These are phyloP conservation scores for Harpalus rubripes DNA, from an alignment of 2,888 invertebrate genomes.

Conservation along the genomic window DNA sequence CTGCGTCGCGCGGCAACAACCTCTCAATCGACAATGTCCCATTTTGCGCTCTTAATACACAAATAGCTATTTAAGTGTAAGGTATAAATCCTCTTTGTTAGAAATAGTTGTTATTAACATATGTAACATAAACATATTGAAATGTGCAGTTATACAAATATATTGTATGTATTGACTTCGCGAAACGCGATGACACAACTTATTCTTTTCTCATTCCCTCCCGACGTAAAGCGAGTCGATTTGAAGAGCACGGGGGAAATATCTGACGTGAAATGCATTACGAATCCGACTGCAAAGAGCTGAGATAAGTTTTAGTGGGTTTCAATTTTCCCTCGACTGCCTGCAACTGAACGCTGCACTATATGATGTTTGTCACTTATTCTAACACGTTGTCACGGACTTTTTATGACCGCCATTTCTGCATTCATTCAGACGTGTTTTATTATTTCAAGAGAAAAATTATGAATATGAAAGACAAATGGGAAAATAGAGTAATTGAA, in stretches of 20 bases:
- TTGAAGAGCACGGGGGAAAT: slow-evolving; percentile 45
- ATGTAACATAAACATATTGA: neutral
- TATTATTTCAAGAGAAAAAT: neutral
- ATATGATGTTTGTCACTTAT: slow-evolving; percentile 49
- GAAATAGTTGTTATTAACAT: no score
- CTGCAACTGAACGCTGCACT: slow-evolving; percentile 6
- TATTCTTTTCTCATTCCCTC: neutral
- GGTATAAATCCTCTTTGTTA: no score
- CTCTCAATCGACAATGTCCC: no score
- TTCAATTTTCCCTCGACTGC: slow-evolving; percentile 42
- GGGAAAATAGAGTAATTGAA: neutral
- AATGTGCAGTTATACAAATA: neutral
- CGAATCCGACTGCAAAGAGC: slow-evolving; percentile 38
- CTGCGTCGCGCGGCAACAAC: no score
- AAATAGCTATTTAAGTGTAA: no score
- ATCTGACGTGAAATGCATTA: slow-evolving; percentile 50
- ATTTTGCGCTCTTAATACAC: no score
- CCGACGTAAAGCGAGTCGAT: slow-evolving; percentile 23
- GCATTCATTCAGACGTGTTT: neutral
- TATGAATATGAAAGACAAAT: slow-evolving; percentile 7
- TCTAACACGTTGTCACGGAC: neutral
- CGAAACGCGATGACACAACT: neutral
- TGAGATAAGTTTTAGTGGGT: slow-evolving; percentile 52
- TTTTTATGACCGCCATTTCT: neutral
- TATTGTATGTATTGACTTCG: neutral